Conservation (phyloP, 2,888 invertebrate genomes). For the Himalopsyche tibetana region DNA sequence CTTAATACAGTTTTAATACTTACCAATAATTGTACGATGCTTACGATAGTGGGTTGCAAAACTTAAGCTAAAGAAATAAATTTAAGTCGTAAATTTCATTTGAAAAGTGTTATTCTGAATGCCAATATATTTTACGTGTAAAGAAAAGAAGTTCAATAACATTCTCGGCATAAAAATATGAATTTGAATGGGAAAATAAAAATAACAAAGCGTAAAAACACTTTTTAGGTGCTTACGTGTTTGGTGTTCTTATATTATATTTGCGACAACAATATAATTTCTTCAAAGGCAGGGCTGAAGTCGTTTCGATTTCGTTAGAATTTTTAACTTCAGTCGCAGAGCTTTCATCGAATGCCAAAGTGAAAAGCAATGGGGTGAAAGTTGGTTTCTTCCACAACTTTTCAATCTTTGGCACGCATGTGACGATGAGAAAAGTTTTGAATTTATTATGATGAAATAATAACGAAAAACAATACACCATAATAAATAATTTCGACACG, state of each 20-base stretch:
- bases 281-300: conserved; percentile 13
- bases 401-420: conserved; percentile 7
- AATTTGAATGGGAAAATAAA: neutral
- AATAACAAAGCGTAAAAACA: conserved; percentile 5
- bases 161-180: neutral
- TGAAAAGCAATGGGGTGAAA: conserved; percentile 38
- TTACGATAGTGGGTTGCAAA: too few relatives aligned
- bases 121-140: too few relatives aligned
- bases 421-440: too few relatives aligned
- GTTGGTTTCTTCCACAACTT: conserved; percentile 1
- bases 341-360: conserved; percentile 24
- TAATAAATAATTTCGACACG: too few relatives aligned
- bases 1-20: too few relatives aligned
- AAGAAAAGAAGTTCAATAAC: neutral
- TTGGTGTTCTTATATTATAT: conserved; percentile 12
- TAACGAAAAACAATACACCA: too few relatives aligned
- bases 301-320: conserved; percentile 36
- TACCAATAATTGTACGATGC: too few relatives aligned
- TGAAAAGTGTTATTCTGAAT: too few relatives aligned
- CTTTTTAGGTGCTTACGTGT: conserved; percentile 26
- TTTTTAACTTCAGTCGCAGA: conserved; percentile 42
- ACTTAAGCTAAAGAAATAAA: too few relatives aligned
- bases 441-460: too few relatives aligned
- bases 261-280: conserved; percentile 19
- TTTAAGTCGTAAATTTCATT: too few relatives aligned